phyloP scores from a whole-genome alignment of 2,888 invertebrate species.

The Sipunculus nudus region DNA sequence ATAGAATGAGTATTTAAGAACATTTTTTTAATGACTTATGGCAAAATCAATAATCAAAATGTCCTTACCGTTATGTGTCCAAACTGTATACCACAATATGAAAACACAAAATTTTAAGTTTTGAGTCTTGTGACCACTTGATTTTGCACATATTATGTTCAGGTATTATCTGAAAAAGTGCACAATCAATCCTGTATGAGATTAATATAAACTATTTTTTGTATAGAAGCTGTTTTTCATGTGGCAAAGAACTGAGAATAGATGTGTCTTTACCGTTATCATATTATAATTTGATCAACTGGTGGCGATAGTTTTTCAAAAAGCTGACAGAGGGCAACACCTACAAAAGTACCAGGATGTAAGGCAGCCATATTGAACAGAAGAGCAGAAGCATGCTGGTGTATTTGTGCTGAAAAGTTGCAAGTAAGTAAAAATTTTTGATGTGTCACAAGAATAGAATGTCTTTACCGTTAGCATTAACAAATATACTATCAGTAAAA shows the following conservation, averaged over 20 bases:
- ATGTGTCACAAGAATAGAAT: neutral
- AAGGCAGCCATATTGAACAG: neutral
- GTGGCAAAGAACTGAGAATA: neutral
- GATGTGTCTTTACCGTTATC: neutral
- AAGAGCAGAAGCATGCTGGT: neutral
- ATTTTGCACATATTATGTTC: too few species aligned
- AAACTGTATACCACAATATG: neutral
- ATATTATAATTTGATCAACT: neutral
- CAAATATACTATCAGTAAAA: neutral
- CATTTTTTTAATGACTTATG: too few species aligned
- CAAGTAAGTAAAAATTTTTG: neutral
- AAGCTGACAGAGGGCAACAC: neutral
- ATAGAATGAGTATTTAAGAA: too few species aligned
- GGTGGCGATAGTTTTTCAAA: neutral
- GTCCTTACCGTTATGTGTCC: neutral
- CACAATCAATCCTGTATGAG: neutral
- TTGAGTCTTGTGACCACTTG: neutral
- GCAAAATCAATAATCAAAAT: slow-evolving; percentile 1
- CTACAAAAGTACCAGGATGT: neutral
- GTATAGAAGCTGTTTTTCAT: neutral
- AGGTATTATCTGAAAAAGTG: neutral
- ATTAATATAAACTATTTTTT: neutral
- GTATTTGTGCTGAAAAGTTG: neutral
- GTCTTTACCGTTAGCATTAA: neutral
- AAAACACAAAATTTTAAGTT: neutral